These are phyloP conservation scores for Serrognathus titanus DNA, from an alignment of 2,888 invertebrate genomes.

Conservation along the genomic window DNA sequence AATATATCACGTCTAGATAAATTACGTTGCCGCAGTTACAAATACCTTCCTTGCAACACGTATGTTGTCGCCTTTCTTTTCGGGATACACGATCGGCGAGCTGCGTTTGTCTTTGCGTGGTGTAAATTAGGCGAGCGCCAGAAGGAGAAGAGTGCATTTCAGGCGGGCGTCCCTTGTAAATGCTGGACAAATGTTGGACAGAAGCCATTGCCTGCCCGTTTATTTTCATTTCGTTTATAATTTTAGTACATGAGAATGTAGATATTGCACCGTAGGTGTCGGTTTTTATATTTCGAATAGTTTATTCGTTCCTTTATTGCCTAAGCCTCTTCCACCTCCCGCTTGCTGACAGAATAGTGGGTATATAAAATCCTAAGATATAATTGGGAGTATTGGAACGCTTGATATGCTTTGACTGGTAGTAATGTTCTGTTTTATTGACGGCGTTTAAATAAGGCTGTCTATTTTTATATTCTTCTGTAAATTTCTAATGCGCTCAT, in stretches of 20 bases:
- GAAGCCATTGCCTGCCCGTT: slow-evolving; percentile 12
- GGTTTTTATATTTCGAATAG: background rate
- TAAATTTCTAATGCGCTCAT: too few species aligned
- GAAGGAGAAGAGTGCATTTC: background rate
- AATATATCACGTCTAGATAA: slow-evolving; percentile 24
- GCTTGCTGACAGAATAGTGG: background rate
- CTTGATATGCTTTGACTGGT: background rate
- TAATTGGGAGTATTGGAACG: too few species aligned
- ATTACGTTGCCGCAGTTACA: slow-evolving; percentile 14
- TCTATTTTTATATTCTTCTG: too few species aligned
- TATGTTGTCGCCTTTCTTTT: background rate
- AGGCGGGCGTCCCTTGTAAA: background rate
- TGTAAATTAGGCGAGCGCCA: background rate
- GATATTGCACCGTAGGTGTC: slow-evolving; percentile 1
- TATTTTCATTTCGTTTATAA: slow-evolving; percentile 5
- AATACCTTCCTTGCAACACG: background rate
- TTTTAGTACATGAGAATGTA: slow-evolving; percentile 4
- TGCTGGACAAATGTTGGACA: slow-evolving; percentile 19
- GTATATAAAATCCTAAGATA: background rate
- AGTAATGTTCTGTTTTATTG: background rate
- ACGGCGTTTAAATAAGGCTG: background rate
- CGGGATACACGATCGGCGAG: background rate
- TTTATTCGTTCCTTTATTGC: background rate
- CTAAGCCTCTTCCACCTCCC: background rate
- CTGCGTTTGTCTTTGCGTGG: too few species aligned